Evolutionary conservation across 2,888 invertebrate genomes (phyloP).

Genomic region (Julus scandinavius): DNA sequence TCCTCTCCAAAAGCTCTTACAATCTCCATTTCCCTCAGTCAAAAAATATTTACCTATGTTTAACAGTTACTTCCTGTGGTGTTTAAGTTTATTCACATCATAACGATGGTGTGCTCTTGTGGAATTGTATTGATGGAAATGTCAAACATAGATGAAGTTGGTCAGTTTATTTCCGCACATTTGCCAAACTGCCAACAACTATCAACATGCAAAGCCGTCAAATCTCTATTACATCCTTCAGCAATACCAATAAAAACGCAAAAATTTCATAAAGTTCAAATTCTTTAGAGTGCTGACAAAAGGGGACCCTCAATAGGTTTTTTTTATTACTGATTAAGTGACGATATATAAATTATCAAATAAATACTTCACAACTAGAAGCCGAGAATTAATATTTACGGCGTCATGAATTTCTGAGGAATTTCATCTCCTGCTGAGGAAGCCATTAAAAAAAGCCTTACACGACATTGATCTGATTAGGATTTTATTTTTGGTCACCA

Average conservation of each 20-base stretch:
- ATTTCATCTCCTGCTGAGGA: not conserved
- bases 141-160: not conserved
- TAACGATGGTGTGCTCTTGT: not conserved
- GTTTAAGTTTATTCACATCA: not conserved
- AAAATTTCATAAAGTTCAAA: not conserved
- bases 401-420: conserved; percentile 11
- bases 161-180: not conserved
- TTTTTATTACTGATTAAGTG: not conserved
- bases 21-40: not conserved
- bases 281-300: not conserved
- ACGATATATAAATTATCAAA: conserved; percentile 29
- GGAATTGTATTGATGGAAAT: not conserved
- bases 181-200: not conserved
- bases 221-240: not conserved
- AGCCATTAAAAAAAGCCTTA: not conserved
- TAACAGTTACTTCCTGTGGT: not conserved
- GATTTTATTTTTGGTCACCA: conserved; percentile 39
- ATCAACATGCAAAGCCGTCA: not conserved
- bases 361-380: not conserved
- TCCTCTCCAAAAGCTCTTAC: not conserved
- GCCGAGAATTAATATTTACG: conserved; percentile 1
- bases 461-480: conserved; percentile 31
- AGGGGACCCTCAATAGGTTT: not conserved
- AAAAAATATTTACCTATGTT: conserved; percentile 22
- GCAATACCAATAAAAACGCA: not conserved